Percentiles rank a stretch among this genome's conserved stretches.
phyloP scores from a whole-genome alignment of 2,113 vertebrate genomes.

The Panthera uncia region DNA sequence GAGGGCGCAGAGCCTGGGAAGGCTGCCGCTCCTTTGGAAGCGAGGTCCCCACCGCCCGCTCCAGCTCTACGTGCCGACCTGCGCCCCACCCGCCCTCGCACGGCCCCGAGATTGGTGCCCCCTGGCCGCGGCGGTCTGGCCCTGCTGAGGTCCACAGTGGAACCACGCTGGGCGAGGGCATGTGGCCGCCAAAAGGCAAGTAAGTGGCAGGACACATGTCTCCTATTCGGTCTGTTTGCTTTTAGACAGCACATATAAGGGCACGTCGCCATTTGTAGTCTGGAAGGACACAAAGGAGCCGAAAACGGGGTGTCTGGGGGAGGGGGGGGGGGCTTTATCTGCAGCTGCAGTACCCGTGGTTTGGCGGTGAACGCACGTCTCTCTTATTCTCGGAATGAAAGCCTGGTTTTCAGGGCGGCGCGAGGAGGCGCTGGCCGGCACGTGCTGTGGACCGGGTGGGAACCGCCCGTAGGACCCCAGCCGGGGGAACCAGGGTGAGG shows the following conservation, averaged over 20 bases:
- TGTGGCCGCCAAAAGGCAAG: not conserved
- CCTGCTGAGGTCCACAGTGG: not conserved
- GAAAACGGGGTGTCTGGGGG: accelerated
- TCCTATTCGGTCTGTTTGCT: accelerated
- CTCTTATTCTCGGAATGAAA: accelerated
- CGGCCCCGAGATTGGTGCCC: accelerated
- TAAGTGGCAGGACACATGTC: not conserved
- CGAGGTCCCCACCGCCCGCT: not conserved
- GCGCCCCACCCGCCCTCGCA: accelerated
- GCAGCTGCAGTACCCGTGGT: accelerated
- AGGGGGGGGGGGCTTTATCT: accelerated
- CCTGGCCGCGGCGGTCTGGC: accelerated
- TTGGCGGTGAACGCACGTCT: accelerated
- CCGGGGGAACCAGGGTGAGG: no score
- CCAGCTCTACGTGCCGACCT: accelerated
- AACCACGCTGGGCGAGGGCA: accelerated
- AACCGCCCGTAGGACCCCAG: accelerated
- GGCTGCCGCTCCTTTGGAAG: accelerated
- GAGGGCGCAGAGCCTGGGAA: not conserved
- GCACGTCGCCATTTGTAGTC: accelerated
- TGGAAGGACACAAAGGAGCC: not conserved
- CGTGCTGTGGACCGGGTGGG: accelerated
- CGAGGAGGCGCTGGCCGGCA: accelerated
- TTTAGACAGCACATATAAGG: accelerated
- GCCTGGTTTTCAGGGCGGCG: accelerated